Base-by-base conservation (phyloP, 2,888 invertebrate species). In the Meliscaeva auricollis region DNA sequence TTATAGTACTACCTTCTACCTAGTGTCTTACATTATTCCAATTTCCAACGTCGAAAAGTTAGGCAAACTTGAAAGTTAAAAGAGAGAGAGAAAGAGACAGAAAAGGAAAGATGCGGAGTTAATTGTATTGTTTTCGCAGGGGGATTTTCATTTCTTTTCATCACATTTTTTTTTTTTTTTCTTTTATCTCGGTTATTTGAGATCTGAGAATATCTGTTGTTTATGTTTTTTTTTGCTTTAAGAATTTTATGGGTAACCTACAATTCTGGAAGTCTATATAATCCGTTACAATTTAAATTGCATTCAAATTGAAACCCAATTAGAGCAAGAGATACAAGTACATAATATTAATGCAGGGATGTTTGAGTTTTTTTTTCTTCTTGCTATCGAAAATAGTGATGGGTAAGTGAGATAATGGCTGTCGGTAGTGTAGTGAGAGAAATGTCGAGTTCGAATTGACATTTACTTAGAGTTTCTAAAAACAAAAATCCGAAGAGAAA, bases 271-370 rank as follows among this genome's bases (percentile, higher is more conserved):
- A 70, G 48, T 62, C 26, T 64, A 30, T 32, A 22, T 38, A 60
- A 69, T 68, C 84, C 84, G 84, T 85, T 85, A 85, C 72, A 56
- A 72, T 85, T 76, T 68, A 85, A 80, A 84, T 84, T 84, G 84
- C 80, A 76, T 72, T 84, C 75, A 76, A 72, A 80, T 85, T 80
- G 80, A 85, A 85, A 73, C 80, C 60, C 80, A 80, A 85, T 85
- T 80, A 80, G 60, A 62, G 30, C 1, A 8, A 44, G 32, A 41
- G 41, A 26, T 9, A 2, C 9, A 9, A 22, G n/a, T 35, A 3
- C n/a, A 48, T 17, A 20, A n/a, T 4, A 32, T 46, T 17, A 35
- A 38, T 9, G 9, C 9, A 11, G 38, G 38, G 38, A 38, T 38
- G 7, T 44, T 30, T 30, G 30, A 30, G 11, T 30, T 30, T 44